Conservation (phyloP, 2,113 vertebrate species). For the Bucco capensis region DNA sequence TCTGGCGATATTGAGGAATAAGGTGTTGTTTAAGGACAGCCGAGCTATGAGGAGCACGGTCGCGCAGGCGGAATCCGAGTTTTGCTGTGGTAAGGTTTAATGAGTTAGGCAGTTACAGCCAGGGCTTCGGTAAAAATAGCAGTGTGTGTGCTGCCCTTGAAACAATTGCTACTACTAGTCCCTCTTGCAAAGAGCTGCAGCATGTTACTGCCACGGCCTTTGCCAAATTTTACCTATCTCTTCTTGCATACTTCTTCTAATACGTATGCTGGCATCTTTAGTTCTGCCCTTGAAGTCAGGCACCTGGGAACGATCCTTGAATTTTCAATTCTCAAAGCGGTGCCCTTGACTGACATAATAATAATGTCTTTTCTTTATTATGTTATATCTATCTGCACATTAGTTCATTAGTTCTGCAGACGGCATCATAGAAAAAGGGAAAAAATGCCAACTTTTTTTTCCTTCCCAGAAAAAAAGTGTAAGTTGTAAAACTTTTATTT, state of each 20-base stretch:
- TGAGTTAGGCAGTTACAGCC: background rate
- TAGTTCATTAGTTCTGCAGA: background rate
- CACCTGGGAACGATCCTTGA: background rate
- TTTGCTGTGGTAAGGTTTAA: background rate
- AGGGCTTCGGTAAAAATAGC: slow-evolving; percentile 58
- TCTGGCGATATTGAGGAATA: background rate
- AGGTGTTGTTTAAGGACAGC: background rate
- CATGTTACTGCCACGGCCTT: background rate
- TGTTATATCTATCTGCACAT: background rate
- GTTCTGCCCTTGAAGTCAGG: background rate
- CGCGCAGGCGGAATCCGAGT: background rate
- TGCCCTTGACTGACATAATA: background rate
- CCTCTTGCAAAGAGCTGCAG: background rate
- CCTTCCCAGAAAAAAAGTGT: background rate
- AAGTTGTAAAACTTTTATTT: slow-evolving; percentile 12
- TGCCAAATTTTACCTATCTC: background rate
- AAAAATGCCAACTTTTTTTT: background rate
- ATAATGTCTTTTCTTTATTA: background rate
- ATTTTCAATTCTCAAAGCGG: background rate
- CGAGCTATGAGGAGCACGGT: background rate
- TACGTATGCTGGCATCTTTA: background rate
- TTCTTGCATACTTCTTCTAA: background rate
- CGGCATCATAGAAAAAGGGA: background rate
- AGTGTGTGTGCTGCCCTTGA: slow-evolving; percentile 32
- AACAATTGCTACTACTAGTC: background rate